Base-by-base conservation (phyloP, 2,113 vertebrate species). In the Pseudolaguvia tuberculata region DNA sequence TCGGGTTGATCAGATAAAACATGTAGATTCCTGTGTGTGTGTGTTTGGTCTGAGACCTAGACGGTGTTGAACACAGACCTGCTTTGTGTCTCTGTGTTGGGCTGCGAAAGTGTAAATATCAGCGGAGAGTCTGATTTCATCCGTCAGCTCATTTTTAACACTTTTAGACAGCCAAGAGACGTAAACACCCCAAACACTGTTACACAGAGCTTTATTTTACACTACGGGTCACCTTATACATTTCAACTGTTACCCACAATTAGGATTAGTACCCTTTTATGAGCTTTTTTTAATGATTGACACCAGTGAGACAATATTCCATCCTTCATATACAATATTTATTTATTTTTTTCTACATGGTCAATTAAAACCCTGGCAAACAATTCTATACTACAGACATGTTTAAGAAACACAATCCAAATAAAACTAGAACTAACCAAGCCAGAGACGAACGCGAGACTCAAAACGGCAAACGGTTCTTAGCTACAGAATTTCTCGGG, bases 1-100 rank as follows among this genome's bases (percentile, higher is more conserved):
- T 68, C 72, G 2, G 76, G 39, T 81, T 78, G 58, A 78, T 78
- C 76, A 72, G 72, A 78, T 72, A 62, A 67, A 62, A 31, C 21
- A 45, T 29, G 55, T 47, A 67, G 62, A 70, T 66, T 67, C 57
- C 68, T 72, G 76, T 39, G 56, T 14, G 76, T 39, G 56, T 14
- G 31, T 52, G 27, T 70, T 39, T 39, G 31, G 53, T 29, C 35
- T 17, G 70, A 18, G 59, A 42, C 15, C 42, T 5, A 31, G 21
- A 39, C n/a, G 4, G 70, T 10, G 14, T 29, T 39, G 4, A 66
- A 77, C 56, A 77, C 63, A 79, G 67, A 31, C 11, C 57, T 35
- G 59, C 65, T 61, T 52, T 75, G 75, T 76, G 47, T 75, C 51
- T 7, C 35, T 5, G 11, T 23, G n/a, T 53, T 18, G 61, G 61